Evolutionary conservation across 2,113 vertebrate species (phyloP).

Genomic region (Dasypus novemcinctus): DNA sequence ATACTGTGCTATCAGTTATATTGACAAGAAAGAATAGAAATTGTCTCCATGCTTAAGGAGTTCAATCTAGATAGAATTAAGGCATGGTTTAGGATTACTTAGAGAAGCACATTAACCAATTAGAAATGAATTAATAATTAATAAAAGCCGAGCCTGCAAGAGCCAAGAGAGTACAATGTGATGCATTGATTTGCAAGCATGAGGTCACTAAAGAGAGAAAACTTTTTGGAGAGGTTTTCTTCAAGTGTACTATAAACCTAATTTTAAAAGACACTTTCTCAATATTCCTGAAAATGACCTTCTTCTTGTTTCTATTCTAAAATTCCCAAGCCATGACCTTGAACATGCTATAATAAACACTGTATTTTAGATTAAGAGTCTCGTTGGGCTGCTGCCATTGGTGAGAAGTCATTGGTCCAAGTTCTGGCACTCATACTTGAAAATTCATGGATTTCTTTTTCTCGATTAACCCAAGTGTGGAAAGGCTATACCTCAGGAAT

Average conservation of each 20-base stretch:
- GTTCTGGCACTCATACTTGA: not conserved
- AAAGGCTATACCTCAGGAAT: not conserved
- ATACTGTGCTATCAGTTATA: not conserved
- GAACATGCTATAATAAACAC: not conserved
- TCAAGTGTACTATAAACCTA: not conserved
- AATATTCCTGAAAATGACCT: not conserved
- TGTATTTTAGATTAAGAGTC: not conserved
- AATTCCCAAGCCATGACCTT: not conserved
- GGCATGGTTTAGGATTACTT: not conserved
- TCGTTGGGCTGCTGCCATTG: not conserved
- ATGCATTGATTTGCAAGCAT: not conserved
- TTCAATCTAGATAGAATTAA: not conserved
- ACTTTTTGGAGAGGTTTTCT: not conserved
- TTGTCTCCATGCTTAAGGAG: not conserved
- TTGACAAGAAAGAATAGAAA: not conserved
- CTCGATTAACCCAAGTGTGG: not conserved
- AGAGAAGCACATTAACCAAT: not conserved
- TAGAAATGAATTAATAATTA: slow-evolving; percentile 24
- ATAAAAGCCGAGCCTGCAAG: not conserved
- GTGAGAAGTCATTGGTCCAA: not conserved
- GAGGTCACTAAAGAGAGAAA: not conserved
- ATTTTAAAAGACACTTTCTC: not conserved
- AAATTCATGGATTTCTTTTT: not conserved
- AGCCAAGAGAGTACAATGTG: not conserved
- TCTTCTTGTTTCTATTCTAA: not conserved